Conservation (phyloP, 92 coral and sea anemone genomes). For the Umimayanthus chanpuru region DNA sequence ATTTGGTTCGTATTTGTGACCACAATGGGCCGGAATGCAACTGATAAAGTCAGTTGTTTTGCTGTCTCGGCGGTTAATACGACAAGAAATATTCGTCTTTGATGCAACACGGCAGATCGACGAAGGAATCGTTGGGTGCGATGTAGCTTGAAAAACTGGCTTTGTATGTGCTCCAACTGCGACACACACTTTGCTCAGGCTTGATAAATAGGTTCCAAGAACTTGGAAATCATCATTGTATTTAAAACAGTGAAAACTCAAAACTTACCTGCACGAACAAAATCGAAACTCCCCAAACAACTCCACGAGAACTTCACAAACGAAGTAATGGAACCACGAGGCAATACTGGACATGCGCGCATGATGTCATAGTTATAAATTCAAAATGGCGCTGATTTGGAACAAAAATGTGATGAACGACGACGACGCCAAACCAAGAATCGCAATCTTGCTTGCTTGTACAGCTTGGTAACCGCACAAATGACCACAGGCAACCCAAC, state of each 20-base stretch:
- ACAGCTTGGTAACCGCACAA: conserved; percentile 28
- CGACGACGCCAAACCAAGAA: conserved; percentile 4
- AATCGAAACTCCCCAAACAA: neutral
- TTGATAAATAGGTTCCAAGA: no score
- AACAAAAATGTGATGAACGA: conserved; percentile 23
- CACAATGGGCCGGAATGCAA: no score
- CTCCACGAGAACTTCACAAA: conserved; percentile 1
- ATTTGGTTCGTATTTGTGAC: no score
- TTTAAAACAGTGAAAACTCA: conserved; percentile 33
- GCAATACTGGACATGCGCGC: conserved; percentile 29
- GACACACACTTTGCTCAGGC: conserved; percentile 16
- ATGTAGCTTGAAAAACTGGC: conserved; percentile 12
- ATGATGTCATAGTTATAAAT: conserved; percentile 15
- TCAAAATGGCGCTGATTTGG: conserved; percentile 1
- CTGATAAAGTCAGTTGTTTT: no score
- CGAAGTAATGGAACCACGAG: conserved; percentile 15
- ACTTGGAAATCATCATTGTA: conserved; percentile 41
- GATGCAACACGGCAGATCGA: conserved; percentile 15
- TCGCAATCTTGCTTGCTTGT: neutral
- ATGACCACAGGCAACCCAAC: conserved; percentile 16
- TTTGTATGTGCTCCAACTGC: conserved; percentile 34
- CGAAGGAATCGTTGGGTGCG: conserved; percentile 20
- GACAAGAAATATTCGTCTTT: conserved; percentile 17
- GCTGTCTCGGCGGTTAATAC: no score
- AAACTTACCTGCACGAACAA: conserved; percentile 25